A percentile compares a stretch with the other conserved stretches of the same genome.
phyloP scores from a whole-genome alignment of 2,113 vertebrate species.

The Thalassoma bifasciatum region DNA sequence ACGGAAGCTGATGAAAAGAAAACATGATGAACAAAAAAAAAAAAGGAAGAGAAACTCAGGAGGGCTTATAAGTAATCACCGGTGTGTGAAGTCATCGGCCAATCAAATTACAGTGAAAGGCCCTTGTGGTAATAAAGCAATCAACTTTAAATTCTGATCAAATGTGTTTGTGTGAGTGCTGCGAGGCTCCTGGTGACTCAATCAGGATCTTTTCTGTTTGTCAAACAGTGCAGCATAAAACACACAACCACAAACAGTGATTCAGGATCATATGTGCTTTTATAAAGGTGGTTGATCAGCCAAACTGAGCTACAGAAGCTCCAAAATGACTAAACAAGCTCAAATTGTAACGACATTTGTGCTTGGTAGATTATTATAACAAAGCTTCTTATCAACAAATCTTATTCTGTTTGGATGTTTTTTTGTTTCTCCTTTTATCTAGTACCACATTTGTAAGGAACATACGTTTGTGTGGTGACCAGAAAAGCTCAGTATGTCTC shows the following conservation, averaged over 20 bases:
- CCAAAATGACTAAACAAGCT: too few relatives aligned
- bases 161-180: not conserved
- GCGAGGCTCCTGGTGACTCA: constrained; percentile 25
- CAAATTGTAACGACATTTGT: too few relatives aligned
- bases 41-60: not conserved
- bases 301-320: too few relatives aligned
- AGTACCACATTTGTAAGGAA: too few relatives aligned
- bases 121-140: constrained; percentile 29
- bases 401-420: too few relatives aligned
- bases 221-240: not conserved
- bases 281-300: not conserved
- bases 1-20: not conserved
- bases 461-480: too few relatives aligned
- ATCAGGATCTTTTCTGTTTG: not conserved
- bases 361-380: too few relatives aligned
- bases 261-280: not conserved
- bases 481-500: too few relatives aligned
- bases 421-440: too few relatives aligned
- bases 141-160: not conserved
- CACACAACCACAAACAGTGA: not conserved
- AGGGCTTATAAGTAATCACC: constrained; percentile 9
- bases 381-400: too few relatives aligned
- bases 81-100: not conserved
- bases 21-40: not conserved
- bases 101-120: constrained; percentile 1